A percentile compares a stretch with the other conserved stretches of the same genome.
phyloP scores from a whole-genome alignment of 2,888 invertebrate species.

The Agonopterix heracliana region DNA sequence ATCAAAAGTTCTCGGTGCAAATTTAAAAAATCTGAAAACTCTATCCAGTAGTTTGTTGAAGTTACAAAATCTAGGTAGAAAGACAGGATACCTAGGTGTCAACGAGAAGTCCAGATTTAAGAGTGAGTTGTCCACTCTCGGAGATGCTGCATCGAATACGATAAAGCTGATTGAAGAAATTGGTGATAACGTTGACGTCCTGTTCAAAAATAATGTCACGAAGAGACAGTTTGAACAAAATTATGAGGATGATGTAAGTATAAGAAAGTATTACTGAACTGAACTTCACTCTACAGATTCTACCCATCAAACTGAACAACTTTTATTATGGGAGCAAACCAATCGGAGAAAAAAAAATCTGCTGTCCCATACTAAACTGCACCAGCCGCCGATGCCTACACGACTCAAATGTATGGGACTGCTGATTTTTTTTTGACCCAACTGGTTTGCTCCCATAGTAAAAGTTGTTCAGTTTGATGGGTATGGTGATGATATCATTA shows the following conservation, averaged over 20 bases:
- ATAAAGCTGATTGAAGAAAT: constrained; percentile 74
- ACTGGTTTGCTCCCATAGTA: no score
- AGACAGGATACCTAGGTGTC: constrained; percentile 70
- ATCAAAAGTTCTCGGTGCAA: constrained; percentile 64
- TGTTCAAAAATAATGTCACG: constrained; percentile 48
- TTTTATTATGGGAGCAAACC: no score
- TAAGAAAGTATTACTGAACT: background rate
- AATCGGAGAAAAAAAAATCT: no score
- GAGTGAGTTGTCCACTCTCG: constrained; percentile 71
- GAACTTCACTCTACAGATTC: no score
- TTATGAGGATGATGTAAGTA: constrained; percentile 50
- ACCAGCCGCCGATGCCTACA: no score
- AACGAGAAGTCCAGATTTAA: constrained; percentile 76
- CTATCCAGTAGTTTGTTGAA: constrained; percentile 76
- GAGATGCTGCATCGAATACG: constrained; percentile 74
- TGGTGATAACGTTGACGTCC: constrained; percentile 65
- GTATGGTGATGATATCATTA: no score
- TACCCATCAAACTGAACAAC: no score
- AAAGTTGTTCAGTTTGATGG: no score
- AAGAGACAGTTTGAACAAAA: constrained; percentile 35
- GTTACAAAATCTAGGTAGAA: constrained; percentile 78
- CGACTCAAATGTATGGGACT: no score
- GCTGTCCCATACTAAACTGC: no score
- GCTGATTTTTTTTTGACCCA: no score
- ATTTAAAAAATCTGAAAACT: constrained; percentile 75